A percentile compares a stretch with the other conserved stretches of the same genome.
phyloP scores from a whole-genome alignment of 2,888 invertebrate genomes.

The Erpobdella octoculata region DNA sequence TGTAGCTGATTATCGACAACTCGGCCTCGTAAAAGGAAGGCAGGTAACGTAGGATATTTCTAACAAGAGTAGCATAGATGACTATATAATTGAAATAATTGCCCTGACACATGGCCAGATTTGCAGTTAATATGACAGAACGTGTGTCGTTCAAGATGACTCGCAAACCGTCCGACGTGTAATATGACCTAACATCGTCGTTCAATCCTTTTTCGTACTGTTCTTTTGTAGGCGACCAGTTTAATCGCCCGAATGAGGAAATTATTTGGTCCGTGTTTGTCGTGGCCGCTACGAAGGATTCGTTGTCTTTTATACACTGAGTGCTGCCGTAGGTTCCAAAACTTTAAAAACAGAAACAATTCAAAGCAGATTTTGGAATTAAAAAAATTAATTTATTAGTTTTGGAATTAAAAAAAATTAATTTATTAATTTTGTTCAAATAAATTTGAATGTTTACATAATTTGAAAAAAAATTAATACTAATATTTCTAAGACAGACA shows the following conservation, averaged over 20 bases:
- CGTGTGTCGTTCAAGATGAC: not conserved
- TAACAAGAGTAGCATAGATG: not conserved
- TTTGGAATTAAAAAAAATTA: not conserved
- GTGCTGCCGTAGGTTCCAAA: not conserved
- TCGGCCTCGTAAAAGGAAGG: constrained; percentile 17
- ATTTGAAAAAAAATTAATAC: no score
- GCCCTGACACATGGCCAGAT: not conserved
- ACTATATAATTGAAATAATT: not conserved
- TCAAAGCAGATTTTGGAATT: not conserved
- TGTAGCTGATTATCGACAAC: not conserved
- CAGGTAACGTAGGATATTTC: not conserved
- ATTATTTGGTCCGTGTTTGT: not conserved
- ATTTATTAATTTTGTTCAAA: no score
- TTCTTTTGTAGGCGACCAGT: no score
- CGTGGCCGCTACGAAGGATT: no score
- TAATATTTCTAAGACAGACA: no score
- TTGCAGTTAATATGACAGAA: not conserved
- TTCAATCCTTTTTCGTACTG: not conserved
- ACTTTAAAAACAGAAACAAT: not conserved
- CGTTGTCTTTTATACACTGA: no score
- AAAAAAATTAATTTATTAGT: not conserved
- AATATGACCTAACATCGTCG: not conserved
- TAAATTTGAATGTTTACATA: no score
- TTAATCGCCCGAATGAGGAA: no score
- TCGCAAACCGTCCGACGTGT: not conserved